Evolutionary conservation across 2,113 vertebrate genomes (phyloP).

Genomic region (Grammomys dolichurus): DNA sequence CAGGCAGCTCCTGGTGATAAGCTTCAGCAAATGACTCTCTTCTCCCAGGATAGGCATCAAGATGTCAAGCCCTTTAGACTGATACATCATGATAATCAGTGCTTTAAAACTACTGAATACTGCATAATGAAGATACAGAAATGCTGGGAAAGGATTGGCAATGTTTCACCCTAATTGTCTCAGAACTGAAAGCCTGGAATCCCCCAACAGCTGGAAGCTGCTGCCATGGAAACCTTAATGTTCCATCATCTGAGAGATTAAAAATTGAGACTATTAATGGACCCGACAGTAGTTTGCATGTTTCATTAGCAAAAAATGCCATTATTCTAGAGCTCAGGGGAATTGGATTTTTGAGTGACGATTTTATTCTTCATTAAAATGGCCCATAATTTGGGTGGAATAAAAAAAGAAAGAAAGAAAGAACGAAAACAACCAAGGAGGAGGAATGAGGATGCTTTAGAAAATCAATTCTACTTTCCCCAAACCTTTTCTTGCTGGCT

Average conservation of each 20-base stretch:
- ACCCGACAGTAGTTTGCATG: slow-evolving; percentile 78
- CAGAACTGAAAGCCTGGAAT: slow-evolving; percentile 73
- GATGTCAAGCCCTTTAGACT: slow-evolving; percentile 64
- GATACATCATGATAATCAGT: slow-evolving; percentile 69
- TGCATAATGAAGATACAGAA: slow-evolving; percentile 67
- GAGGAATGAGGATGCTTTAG: slow-evolving; percentile 17
- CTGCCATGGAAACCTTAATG: slow-evolving; percentile 84
- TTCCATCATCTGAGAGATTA: slow-evolving; percentile 85
- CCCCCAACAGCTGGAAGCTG: slow-evolving; percentile 81
- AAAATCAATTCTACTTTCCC: slow-evolving; percentile 30
- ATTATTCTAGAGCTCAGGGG: slow-evolving; percentile 80
- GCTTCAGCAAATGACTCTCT: slow-evolving; percentile 42
- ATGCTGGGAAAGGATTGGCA: slow-evolving; percentile 55
- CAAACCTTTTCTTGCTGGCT: slow-evolving; percentile 1
- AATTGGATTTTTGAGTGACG: slow-evolving; percentile 77
- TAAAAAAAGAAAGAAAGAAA: slow-evolving; percentile 20
- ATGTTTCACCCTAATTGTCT: slow-evolving; percentile 76
- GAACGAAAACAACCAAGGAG: slow-evolving; percentile 21
- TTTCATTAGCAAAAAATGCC: slow-evolving; percentile 86
- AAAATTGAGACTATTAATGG: slow-evolving; percentile 84
- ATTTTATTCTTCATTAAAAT: slow-evolving; percentile 78
- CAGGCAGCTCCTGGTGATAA: slow-evolving; percentile 42
- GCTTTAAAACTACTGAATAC: slow-evolving; percentile 57
- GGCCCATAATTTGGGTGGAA: slow-evolving; percentile 52
- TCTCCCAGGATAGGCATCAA: slow-evolving; percentile 62